Conservation (phyloP, 2,797 vertebrate species). For the Poliocrania exsul region DNA sequence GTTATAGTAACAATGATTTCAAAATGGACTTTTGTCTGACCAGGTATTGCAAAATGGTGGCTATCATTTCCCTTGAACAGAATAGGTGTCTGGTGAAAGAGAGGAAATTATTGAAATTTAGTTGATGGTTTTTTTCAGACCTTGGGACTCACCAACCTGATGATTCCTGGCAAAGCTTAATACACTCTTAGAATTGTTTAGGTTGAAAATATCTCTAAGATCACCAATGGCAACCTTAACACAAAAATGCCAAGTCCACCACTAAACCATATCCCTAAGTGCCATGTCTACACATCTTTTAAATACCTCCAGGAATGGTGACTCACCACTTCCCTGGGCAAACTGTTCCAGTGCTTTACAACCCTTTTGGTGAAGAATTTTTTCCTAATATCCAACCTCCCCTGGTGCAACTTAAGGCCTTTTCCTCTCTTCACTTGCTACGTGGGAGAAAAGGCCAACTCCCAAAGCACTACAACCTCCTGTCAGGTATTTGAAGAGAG, state of each 20-base stretch:
- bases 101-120: background rate
- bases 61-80: background rate
- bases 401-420: background rate
- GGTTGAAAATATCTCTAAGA: background rate
- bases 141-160: background rate
- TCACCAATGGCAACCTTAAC: background rate
- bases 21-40: background rate
- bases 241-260: background rate
- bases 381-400: background rate
- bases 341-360: background rate
- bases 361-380: background rate
- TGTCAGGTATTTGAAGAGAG: background rate
- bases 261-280: background rate
- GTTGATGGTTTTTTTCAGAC: background rate
- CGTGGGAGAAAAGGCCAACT: background rate
- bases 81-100: background rate
- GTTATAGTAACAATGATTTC: background rate
- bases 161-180: background rate
- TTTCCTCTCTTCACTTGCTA: background rate
- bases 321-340: background rate
- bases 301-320: background rate
- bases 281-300: background rate
- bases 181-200: background rate
- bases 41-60: background rate
- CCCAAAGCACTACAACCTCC: background rate